These are phyloP conservation scores for Mycalesis mineus DNA, from an alignment of 2,888 invertebrate genomes.

Conservation along the genomic window DNA sequence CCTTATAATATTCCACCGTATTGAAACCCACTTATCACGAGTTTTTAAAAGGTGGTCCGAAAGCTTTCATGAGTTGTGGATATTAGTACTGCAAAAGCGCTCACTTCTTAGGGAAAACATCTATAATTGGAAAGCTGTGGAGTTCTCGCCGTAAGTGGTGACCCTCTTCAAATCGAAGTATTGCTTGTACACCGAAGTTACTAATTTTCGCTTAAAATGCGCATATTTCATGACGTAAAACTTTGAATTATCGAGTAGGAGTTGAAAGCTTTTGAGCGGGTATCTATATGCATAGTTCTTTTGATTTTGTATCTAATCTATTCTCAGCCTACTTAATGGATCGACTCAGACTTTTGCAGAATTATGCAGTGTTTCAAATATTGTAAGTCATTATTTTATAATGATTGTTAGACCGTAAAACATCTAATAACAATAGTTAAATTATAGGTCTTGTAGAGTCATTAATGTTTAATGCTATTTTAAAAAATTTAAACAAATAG, in stretches of 20 bases:
- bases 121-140: conserved; percentile 68
- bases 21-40: conserved; percentile 15
- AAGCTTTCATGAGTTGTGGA: conserved; percentile 37
- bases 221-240: conserved; percentile 9
- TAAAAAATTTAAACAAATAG: no score
- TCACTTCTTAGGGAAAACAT: conserved; percentile 55
- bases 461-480: no score
- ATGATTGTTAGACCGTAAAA: no score
- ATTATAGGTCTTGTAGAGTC: no score
- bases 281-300: neutral
- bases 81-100: conserved; percentile 38
- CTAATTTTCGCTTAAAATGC: conserved; percentile 11
- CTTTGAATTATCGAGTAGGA: neutral
- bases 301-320: no score
- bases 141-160: conserved; percentile 55
- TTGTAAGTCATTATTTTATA: no score
- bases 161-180: conserved; percentile 58
- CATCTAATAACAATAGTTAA: no score
- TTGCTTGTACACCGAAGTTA: conserved; percentile 32
- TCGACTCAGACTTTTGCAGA: no score
- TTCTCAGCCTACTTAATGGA: no score
- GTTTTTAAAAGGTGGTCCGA: conserved; percentile 23
- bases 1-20: neutral
- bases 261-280: neutral
- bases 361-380: no score